Base-by-base conservation (phyloP, 2,888 invertebrate species). In the Microplitis deprimator region DNA sequence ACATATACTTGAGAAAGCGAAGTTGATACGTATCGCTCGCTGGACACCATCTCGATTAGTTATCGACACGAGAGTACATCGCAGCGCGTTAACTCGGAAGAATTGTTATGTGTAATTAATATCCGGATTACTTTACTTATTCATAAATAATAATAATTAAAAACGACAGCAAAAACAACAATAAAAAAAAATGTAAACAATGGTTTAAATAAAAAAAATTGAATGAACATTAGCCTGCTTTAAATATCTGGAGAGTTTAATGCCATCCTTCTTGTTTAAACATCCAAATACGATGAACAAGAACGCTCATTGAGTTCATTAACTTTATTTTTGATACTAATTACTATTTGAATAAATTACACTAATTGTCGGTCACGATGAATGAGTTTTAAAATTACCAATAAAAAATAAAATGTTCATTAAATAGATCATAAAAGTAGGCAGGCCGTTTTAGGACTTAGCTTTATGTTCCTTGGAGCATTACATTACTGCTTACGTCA, bases 11-110 rank as follows among this genome's bases (percentile, higher is more conserved):
- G 72, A 77, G 77, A 77, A 77, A 77, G 77, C 73, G 68, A 50
- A 70, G 60, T 76, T 62, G 77, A 77, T 77, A 62, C 41, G 68
- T 73, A 77, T 77, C 77, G 68, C 68, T 68, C 59, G 59, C 74
- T 68, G 73, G 72, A 73, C 73, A 77, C 73, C 72, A 76, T 76
- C 76, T 67, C 76, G 76, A 76, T 77, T 77, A 64, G 77, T 73
- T 77, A 77, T 77, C 73, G 77, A 77, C 77, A 77, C 68, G 61
- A 68, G 68, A 68, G 41, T 68, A 65, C 73, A 40, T 68, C 77
- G 50, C 20, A 13, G 8, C 16, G n/a, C 60, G 29, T 60, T 41
- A 20, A 50, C 17, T 69, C 10, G 13, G 16, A 62, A 72, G 65
- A 72, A 59, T 70, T 64, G 70, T 67, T 67, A 72, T 39, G 71